Conservation (phyloP, 2,113 vertebrate species). For the Mionectes macconnelli region DNA sequence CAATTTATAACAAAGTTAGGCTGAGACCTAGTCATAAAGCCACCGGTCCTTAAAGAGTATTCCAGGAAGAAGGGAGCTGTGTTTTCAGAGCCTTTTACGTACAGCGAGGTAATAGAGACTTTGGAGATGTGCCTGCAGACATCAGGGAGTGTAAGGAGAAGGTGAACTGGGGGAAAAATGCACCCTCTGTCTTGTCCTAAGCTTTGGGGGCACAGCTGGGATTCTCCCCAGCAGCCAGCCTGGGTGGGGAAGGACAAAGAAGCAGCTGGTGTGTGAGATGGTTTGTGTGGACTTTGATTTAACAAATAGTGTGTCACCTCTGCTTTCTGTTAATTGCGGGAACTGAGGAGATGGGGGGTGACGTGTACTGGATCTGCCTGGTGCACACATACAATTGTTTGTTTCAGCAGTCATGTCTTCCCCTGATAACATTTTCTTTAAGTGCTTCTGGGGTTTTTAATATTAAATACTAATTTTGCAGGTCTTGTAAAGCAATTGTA, state of each 20-base stretch:
- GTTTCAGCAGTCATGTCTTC: background rate
- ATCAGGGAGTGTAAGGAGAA: background rate
- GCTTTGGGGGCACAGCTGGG: background rate
- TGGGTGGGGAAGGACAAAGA: background rate
- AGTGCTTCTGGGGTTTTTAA: background rate
- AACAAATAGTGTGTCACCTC: background rate
- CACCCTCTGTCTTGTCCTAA: background rate
- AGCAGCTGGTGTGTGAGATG: background rate
- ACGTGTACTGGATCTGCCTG: background rate
- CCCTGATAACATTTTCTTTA: background rate
- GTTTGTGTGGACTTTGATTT: background rate
- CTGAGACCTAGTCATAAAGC: background rate
- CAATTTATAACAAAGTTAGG: background rate
- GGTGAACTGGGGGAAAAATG: background rate
- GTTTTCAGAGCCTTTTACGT: background rate
- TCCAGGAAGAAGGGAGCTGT: background rate
- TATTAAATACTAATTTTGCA: constrained; percentile 45
- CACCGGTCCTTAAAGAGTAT: background rate
- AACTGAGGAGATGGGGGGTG: background rate
- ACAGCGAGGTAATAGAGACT: background rate
- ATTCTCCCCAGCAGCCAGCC: background rate
- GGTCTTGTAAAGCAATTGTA: constrained; percentile 39
- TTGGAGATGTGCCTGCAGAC: background rate
- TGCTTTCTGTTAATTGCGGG: background rate
- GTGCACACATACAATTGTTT: background rate